These are phyloP conservation scores for Silurus meridionalis DNA, from an alignment of 2,113 vertebrate species.

Conservation along the genomic window DNA sequence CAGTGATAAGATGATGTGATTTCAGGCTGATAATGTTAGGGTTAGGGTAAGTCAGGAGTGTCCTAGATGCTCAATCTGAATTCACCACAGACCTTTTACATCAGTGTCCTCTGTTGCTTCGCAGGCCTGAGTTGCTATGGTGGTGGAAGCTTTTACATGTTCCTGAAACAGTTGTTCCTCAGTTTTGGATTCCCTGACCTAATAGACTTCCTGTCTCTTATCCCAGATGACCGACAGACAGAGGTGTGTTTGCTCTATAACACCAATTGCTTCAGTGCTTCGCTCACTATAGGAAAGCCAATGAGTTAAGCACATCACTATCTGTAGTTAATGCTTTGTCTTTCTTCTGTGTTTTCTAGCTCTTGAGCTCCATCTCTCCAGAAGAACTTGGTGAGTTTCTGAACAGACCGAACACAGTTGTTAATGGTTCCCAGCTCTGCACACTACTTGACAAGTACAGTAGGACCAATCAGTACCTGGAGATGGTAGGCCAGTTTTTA, in stretches of 20 bases:
- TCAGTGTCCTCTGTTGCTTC: neutral
- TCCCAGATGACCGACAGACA: slow-evolving; percentile 29
- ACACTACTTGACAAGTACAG: slow-evolving; percentile 60
- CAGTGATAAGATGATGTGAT: no score
- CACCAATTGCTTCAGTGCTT: neutral
- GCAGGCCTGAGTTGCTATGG: neutral
- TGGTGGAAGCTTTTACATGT: neutral
- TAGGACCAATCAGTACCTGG: slow-evolving; percentile 58
- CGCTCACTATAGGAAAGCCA: neutral
- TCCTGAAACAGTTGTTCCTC: slow-evolving; percentile 53
- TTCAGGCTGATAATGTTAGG: no score
- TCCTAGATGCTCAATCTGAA: no score
- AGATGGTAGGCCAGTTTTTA: slow-evolving; percentile 43
- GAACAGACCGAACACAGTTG: slow-evolving; percentile 50
- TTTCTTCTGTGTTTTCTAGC: slow-evolving; percentile 50
- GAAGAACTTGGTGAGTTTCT: slow-evolving; percentile 62
- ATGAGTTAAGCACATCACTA: neutral
- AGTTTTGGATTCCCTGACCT: slow-evolving; percentile 63
- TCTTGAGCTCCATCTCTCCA: slow-evolving; percentile 61
- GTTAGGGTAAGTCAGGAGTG: no score
- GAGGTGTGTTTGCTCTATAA: slow-evolving; percentile 34
- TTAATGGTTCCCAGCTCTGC: slow-evolving; percentile 54
- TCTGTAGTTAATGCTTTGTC: neutral
- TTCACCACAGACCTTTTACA: neutral
- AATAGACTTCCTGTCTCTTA: slow-evolving; percentile 54